These are phyloP conservation scores for Alces alces DNA, from an alignment of 2,113 vertebrate genomes.

Conservation along the genomic window DNA sequence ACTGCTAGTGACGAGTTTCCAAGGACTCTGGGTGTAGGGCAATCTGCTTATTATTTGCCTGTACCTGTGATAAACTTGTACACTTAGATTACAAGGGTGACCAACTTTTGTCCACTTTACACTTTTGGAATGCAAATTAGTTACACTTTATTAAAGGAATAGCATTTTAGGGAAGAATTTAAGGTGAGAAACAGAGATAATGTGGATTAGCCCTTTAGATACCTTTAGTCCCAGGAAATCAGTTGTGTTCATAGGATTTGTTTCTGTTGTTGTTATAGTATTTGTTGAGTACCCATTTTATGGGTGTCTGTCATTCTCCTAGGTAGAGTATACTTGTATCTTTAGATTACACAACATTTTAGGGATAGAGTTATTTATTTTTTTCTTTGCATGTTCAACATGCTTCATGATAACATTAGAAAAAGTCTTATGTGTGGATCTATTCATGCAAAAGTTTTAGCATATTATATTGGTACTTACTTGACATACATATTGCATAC, in stretches of 20 bases:
- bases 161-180: background rate
- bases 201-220: background rate
- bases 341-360: background rate
- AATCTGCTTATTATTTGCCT: constrained; percentile 69
- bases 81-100: background rate
- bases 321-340: background rate
- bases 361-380: background rate
- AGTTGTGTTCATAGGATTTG: background rate
- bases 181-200: constrained; percentile 36
- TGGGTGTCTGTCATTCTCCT: background rate
- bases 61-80: constrained; percentile 60
- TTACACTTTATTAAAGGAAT: background rate
- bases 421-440: background rate
- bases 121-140: constrained; percentile 36
- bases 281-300: background rate
- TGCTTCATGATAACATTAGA: background rate
- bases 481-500: background rate
- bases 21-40: background rate
- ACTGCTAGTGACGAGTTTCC: constrained; percentile 34
- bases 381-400: background rate
- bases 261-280: background rate
- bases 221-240: background rate
- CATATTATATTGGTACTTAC: background rate
- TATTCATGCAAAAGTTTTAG: background rate
- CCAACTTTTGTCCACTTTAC: background rate